Evolutionary conservation across 53 echinoderm and acorn worm species (phyloP).

Genomic region (Paracentrotus lividus): DNA sequence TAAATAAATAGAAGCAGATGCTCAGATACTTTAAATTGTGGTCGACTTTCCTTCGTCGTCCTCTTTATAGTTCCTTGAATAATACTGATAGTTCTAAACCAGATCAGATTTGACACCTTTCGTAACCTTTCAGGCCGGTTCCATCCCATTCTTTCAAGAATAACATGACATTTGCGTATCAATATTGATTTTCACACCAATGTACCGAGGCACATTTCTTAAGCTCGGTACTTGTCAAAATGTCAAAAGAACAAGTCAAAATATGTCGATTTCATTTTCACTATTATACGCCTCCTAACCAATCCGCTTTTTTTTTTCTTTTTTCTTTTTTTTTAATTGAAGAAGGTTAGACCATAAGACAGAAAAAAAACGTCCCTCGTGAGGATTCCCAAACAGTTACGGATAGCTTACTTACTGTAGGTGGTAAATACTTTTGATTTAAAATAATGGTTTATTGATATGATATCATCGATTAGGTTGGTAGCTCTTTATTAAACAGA

Average conservation of each 20-base stretch:
- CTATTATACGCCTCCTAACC: background rate
- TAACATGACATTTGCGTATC: slow-evolving; percentile 11
- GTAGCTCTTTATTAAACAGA: no score
- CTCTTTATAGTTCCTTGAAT: background rate
- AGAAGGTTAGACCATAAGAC: no score
- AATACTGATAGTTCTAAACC: background rate
- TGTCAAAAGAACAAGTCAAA: background rate
- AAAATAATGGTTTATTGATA: no score
- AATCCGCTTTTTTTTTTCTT: background rate
- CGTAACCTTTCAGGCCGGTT: background rate
- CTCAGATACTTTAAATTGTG: background rate
- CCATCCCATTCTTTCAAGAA: background rate
- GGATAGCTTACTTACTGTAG: no score
- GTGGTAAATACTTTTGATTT: no score
- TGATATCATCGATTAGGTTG: no score
- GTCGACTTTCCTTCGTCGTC: background rate
- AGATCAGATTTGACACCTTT: background rate
- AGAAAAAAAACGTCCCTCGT: no score
- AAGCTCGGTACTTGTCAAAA: slow-evolving; percentile 7
- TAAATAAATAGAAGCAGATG: background rate
- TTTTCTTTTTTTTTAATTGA: no score
- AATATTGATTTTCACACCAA: slow-evolving; percentile 22
- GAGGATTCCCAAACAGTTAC: no score
- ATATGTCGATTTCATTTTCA: background rate
- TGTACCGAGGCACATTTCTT: background rate